Conservation (phyloP, 1,140 invertebrate species). For the Drosophila quadrilineata region DNA sequence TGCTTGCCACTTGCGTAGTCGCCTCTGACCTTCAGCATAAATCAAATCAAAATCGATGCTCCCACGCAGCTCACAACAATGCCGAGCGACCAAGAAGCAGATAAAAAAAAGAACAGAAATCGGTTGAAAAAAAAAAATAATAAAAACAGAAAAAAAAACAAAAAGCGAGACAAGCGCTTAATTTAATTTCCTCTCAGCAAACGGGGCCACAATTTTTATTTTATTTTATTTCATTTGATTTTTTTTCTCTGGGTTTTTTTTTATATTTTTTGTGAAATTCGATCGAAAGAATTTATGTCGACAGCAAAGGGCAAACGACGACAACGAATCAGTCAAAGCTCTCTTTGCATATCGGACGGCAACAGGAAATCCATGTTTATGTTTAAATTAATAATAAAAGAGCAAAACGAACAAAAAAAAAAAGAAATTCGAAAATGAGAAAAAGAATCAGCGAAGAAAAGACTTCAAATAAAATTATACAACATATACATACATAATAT, state of each 20-base stretch:
- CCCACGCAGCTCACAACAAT: constrained; percentile 64
- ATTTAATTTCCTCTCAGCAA: constrained; percentile 72
- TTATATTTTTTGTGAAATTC: constrained; percentile 63
- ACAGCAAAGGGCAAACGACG: constrained; percentile 25
- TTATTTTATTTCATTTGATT: no score
- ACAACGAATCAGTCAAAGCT: constrained; percentile 59
- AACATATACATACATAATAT: constrained; percentile 8
- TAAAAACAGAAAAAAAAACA: constrained; percentile 18
- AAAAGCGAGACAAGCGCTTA: constrained; percentile 58
- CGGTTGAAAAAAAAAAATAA: background rate
- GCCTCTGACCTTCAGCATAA: constrained; percentile 43
- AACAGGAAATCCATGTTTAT: constrained; percentile 80
- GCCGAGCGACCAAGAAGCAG: constrained; percentile 17
- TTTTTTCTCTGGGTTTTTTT: constrained; percentile 20
- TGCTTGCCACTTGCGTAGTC: constrained; percentile 15
- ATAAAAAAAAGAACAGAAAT: background rate
- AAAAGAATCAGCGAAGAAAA: constrained; percentile 8
- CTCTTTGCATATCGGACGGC: constrained; percentile 73
- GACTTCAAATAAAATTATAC: constrained; percentile 4
- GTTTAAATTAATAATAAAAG: constrained; percentile 75
- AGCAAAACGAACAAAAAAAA: background rate
- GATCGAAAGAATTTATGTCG: constrained; percentile 67
- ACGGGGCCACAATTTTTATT: constrained; percentile 7
- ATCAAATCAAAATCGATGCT: constrained; percentile 66
- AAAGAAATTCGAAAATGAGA: constrained; percentile 8